These are phyloP conservation scores for Thrips palmi DNA, from an alignment of 1,140 invertebrate genomes.

Conservation along the genomic window DNA sequence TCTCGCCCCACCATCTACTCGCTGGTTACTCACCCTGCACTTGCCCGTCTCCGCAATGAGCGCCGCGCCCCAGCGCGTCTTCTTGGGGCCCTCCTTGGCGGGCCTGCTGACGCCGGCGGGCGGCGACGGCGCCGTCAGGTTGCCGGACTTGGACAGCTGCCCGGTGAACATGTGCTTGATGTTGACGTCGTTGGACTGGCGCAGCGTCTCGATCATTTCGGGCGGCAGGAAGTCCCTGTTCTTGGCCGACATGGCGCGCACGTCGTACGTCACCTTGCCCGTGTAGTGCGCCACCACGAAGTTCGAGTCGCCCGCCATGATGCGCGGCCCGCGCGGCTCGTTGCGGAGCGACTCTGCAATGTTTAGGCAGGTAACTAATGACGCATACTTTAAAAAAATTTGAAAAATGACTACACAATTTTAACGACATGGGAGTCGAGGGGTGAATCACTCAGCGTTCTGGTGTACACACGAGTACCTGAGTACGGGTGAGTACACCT, in stretches of 20 bases:
- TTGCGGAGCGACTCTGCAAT: conserved; percentile 31
- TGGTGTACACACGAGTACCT: too few species aligned
- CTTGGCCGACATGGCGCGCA: conserved; percentile 60
- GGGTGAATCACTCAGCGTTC: too few species aligned
- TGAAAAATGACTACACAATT: too few species aligned
- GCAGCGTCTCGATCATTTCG: conserved; percentile 66
- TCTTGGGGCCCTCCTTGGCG: conserved; percentile 15
- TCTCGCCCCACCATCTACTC: too few species aligned
- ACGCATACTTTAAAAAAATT: too few species aligned
- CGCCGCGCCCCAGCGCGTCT: conserved; percentile 24
- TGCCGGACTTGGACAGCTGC: conserved; percentile 69
- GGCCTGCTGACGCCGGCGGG: conserved; percentile 1
- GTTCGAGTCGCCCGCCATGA: conserved; percentile 40
- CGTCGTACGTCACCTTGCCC: conserved; percentile 64
- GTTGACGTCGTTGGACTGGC: conserved; percentile 48
- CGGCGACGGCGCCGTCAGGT: conserved; percentile 26
- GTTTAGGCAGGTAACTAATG: too few species aligned
- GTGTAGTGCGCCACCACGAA: conserved; percentile 71
- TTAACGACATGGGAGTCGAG: too few species aligned
- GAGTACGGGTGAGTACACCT: too few species aligned
- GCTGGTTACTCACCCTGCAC: conserved; percentile 22
- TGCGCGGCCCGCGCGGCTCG: conserved; percentile 30
- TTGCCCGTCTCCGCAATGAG: conserved; percentile 29
- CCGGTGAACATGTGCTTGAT: conserved; percentile 67
- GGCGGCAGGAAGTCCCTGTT: conserved; percentile 76